These are phyloP conservation scores for Palythoa grandis DNA, from an alignment of 92 coral and sea anemone genomes.

Conservation along the genomic window DNA sequence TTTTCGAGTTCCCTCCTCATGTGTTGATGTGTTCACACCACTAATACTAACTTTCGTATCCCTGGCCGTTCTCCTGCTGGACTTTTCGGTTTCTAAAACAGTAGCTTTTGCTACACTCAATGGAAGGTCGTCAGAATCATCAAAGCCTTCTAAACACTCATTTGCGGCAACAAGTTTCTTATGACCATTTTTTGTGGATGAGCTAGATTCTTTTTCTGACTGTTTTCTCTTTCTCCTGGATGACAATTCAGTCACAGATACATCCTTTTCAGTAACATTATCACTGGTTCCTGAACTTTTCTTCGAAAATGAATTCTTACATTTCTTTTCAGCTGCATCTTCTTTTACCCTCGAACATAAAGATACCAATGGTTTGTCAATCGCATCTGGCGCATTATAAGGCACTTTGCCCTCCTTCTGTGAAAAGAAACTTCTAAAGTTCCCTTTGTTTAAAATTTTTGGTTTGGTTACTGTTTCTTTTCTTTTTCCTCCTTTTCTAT, in stretches of 20 bases:
- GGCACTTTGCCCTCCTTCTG: neutral
- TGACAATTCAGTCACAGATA: neutral
- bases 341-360: neutral
- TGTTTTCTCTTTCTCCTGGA: neutral
- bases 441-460: neutral
- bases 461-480: neutral
- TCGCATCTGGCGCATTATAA: neutral
- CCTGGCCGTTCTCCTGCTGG: neutral
- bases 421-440: neutral
- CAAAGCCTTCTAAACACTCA: slow-evolving; percentile 21
- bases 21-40: neutral
- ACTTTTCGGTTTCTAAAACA: slow-evolving; percentile 19
- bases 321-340: slow-evolving; percentile 13
- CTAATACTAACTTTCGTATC: neutral
- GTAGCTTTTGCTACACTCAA: slow-evolving; percentile 36
- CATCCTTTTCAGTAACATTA: neutral
- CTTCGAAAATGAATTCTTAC: slow-evolving; percentile 23
- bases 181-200: neutral
- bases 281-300: neutral
- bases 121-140: slow-evolving; percentile 37
- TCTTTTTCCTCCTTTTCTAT: neutral
- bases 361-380: neutral
- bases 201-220: neutral
- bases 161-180: slow-evolving; percentile 1
- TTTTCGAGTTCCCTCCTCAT: slow-evolving; percentile 21